Percentiles rank a stretch among this genome's conserved stretches.
Evolutionary conservation across 2,888 invertebrate genomes (phyloP).

Genomic region (Clistopyga incitator): DNA sequence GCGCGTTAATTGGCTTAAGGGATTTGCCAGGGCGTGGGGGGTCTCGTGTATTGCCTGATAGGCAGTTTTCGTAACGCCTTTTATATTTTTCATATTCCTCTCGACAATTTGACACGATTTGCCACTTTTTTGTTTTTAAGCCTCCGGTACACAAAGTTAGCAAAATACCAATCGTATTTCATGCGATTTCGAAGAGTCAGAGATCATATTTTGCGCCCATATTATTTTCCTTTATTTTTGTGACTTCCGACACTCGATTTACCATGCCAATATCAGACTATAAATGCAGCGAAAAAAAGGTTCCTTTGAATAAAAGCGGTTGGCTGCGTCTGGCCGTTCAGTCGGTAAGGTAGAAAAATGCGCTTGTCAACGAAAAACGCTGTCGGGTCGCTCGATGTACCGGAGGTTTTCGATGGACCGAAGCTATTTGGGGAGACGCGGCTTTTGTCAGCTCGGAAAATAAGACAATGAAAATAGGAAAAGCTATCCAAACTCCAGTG

Average conservation of each 20-base stretch:
- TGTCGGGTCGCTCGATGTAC: background rate
- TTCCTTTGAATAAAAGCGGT: no score
- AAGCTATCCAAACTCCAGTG: slow-evolving; percentile 2
- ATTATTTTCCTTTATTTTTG: no score
- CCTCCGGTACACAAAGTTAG: no score
- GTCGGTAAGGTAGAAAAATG: no score
- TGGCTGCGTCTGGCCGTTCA: no score
- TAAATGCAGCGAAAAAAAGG: no score
- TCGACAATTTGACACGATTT: background rate
- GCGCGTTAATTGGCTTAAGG: slow-evolving; percentile 83
- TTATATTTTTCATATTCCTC: background rate
- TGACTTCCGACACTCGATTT: no score
- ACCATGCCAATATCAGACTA: no score
- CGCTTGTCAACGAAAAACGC: background rate
- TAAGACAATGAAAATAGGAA: background rate
- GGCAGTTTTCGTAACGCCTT: background rate
- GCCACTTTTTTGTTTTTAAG: no score
- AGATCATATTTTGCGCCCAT: no score
- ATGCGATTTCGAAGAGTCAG: no score
- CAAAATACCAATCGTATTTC: no score
- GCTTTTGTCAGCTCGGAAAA: background rate
- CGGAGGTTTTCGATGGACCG: background rate
- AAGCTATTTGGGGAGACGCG: background rate
- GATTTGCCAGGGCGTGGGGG: slow-evolving; percentile 74
- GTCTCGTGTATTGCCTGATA: background rate